Conservation (phyloP, 2,888 invertebrate species). For the Ashinkailepas kermadecensis region DNA sequence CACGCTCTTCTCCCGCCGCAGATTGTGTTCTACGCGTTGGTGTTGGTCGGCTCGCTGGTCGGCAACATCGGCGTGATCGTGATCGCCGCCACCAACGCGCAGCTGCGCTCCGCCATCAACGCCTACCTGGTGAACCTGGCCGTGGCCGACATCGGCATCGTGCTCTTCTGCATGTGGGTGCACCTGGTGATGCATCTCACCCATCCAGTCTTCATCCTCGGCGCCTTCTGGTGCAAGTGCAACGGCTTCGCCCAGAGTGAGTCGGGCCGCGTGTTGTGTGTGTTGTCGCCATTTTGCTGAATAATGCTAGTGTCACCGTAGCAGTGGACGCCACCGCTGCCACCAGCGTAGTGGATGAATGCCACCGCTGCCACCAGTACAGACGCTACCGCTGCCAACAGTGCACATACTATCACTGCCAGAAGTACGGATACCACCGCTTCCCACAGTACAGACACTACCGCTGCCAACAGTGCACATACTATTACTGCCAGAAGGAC, state of each 20-base stretch:
- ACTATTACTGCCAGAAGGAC: too few relatives aligned
- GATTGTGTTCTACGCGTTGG: constrained; percentile 36
- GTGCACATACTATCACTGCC: too few relatives aligned
- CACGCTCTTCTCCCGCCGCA: constrained; percentile 26
- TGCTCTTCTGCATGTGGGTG: constrained; percentile 40
- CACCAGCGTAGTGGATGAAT: too few relatives aligned
- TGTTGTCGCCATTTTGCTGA: too few relatives aligned
- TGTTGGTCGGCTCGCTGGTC: constrained; percentile 36
- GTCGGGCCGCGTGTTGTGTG: constrained; percentile 25
- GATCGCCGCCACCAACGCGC: constrained; percentile 36
- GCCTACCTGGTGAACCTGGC: constrained; percentile 39
- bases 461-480: too few relatives aligned
- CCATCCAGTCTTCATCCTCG: constrained; percentile 37
- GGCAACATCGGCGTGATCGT: constrained; percentile 38
- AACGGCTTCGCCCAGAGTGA: constrained; percentile 40
- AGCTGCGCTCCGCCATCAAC: constrained; percentile 39
- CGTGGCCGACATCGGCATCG: constrained; percentile 38
- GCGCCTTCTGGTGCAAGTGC: constrained; percentile 38
- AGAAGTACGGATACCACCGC: too few relatives aligned
- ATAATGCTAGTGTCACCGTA: too few relatives aligned
- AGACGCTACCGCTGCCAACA: too few relatives aligned
- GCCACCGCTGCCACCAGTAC: too few relatives aligned
- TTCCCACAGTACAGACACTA: too few relatives aligned
- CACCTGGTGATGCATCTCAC: constrained; percentile 38
- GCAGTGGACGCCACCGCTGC: too few relatives aligned